Percentiles rank a stretch among this genome's conserved stretches.
phyloP scores from a whole-genome alignment of 2,888 invertebrate genomes.

The Phasia obesa region DNA sequence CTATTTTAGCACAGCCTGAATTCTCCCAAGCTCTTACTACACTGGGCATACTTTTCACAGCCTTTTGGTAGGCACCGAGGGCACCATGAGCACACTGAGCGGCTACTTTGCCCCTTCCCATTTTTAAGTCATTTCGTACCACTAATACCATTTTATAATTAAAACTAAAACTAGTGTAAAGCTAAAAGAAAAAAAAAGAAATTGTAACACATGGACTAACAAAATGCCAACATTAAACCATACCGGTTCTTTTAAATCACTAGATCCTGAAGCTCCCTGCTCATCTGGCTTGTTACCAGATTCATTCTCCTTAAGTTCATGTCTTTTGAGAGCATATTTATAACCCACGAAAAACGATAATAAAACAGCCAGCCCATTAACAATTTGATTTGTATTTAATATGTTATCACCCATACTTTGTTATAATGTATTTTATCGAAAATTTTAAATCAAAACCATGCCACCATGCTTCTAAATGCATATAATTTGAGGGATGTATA shows the following conservation, averaged over 20 bases:
- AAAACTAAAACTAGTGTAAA: conserved; percentile 79
- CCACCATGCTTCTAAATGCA: conserved; percentile 29
- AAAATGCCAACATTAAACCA: not conserved
- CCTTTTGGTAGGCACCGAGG: conserved; percentile 91
- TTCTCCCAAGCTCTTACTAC: conserved; percentile 85
- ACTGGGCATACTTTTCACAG: conserved; percentile 85
- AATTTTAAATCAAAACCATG: conserved; percentile 44
- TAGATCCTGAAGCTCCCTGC: not conserved
- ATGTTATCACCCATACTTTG: conserved; percentile 78
- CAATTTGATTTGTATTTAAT: conserved; percentile 80
- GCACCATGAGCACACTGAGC: conserved; percentile 98
- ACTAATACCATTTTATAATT: conserved; percentile 93
- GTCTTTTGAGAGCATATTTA: conserved; percentile 80
- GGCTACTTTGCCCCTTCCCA: conserved; percentile 97
- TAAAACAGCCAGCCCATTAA: conserved; percentile 82
- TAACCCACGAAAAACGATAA: conserved; percentile 82
- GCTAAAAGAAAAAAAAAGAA: conserved; percentile 70
- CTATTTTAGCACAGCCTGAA: conserved; percentile 93
- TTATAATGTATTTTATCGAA: not conserved
- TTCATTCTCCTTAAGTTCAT: conserved; percentile 72
- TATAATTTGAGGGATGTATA: not conserved
- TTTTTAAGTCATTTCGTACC: conserved; percentile 94
- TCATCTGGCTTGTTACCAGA: conserved; percentile 15
- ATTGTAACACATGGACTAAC: not conserved
- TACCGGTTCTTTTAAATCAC: conserved; percentile 72